These are phyloP conservation scores for Folsomia manolachei DNA, from an alignment of 2,888 invertebrate species.

Conservation along the genomic window DNA sequence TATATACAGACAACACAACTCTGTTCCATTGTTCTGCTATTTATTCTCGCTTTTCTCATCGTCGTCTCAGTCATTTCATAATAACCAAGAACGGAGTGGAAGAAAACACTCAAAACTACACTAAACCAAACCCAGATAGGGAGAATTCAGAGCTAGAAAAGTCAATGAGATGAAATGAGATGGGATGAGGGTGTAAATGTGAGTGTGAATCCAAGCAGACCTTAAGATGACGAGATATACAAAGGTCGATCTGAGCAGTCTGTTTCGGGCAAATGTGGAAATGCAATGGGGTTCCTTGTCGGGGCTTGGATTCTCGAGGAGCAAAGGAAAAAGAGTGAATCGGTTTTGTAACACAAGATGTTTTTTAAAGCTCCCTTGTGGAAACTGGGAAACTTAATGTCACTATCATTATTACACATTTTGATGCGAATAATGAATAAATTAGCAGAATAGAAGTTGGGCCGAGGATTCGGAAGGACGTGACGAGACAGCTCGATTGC, in stretches of 20 bases:
- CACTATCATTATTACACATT: conserved; percentile 52
- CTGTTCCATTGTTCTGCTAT: not conserved
- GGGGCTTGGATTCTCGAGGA: conserved; percentile 24
- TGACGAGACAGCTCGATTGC: conserved; percentile 50
- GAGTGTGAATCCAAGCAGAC: conserved; percentile 21
- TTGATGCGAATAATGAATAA: conserved; percentile 52
- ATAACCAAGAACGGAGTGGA: not conserved
- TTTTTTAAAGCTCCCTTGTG: conserved; percentile 51
- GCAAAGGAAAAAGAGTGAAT: conserved; percentile 22
- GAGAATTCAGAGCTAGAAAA: too few relatives aligned
- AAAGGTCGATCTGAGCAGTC: conserved; percentile 2
- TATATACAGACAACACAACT: not conserved
- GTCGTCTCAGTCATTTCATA: not conserved
- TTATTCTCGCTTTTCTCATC: too few relatives aligned
- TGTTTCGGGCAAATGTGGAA: conserved; percentile 2
- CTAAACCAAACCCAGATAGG: too few relatives aligned
- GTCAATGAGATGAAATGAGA: too few relatives aligned
- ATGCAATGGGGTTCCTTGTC: not conserved
- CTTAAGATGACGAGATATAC: conserved; percentile 3
- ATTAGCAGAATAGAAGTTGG: conserved; percentile 49
- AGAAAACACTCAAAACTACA: not conserved
- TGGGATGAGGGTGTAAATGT: conserved; percentile 21
- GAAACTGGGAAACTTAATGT: conserved; percentile 51
- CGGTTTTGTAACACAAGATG: conserved; percentile 49
- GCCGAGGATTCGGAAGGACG: conserved; percentile 45